Percentiles rank a stretch among this genome's conserved stretches.
Conservation (phyloP, 2,113 vertebrate species). For the Mus spicilegus region DNA sequence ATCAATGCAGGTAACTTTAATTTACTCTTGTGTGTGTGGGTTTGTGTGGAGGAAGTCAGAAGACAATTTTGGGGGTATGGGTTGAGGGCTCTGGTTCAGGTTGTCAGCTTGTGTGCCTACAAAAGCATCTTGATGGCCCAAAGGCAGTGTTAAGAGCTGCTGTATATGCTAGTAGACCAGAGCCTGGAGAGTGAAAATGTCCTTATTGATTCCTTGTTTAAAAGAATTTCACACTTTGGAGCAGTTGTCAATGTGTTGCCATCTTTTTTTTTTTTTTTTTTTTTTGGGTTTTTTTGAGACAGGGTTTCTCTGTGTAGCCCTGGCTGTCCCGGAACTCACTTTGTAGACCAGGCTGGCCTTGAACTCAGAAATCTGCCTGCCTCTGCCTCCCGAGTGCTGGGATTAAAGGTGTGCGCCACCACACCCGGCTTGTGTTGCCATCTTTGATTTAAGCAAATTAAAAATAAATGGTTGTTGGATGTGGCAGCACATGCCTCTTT, state of each 20-base stretch:
- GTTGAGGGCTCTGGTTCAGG: background rate
- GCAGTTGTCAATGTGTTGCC: slow-evolving; percentile 13
- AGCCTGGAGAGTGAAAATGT: background rate
- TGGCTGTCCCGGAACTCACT: too few relatives aligned
- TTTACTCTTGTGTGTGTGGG: background rate
- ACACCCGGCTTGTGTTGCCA: background rate
- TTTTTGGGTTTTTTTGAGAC: too few relatives aligned
- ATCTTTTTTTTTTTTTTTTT: background rate
- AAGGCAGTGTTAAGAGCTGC: background rate
- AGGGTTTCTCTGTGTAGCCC: too few relatives aligned
- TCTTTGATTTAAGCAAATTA: slow-evolving; percentile 38
- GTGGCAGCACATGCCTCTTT: background rate
- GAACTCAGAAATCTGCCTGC: too few relatives aligned
- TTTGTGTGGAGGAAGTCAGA: background rate
- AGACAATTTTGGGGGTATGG: background rate
- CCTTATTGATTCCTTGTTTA: background rate
- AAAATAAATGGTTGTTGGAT: background rate
- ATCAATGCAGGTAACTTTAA: background rate
- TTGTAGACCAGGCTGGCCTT: too few relatives aligned
- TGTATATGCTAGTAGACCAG: background rate
- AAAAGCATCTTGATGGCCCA: background rate
- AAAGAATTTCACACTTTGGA: background rate
- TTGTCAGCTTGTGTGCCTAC: background rate
- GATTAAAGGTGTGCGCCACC: too few relatives aligned
- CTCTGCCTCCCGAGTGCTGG: too few relatives aligned